Conservation (phyloP, 2,888 invertebrate genomes). For the Lepidochitona cinerea region DNA sequence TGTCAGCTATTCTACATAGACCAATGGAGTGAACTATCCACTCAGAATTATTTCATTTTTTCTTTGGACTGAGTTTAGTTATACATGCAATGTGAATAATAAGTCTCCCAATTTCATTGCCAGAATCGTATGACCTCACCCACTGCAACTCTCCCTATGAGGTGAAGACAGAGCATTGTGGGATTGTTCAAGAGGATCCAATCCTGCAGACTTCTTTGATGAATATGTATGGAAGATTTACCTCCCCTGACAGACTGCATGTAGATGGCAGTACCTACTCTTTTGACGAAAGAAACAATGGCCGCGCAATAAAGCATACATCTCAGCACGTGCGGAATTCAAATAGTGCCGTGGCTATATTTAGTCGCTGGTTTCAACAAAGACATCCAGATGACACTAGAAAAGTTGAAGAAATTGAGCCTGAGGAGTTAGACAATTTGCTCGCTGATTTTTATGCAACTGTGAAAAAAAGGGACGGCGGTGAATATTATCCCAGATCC, state of each 20-base stretch:
- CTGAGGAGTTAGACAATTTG: neutral
- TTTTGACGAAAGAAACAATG: neutral
- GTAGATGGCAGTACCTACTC: too few species aligned
- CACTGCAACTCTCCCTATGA: neutral
- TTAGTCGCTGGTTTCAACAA: neutral
- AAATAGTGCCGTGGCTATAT: neutral
- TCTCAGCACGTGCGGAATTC: neutral
- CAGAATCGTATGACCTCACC: neutral
- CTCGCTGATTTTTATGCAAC: neutral
- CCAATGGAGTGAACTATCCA: too few species aligned
- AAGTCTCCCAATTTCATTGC: neutral
- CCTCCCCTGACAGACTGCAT: neutral
- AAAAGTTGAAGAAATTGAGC: neutral
- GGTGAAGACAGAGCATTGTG: neutral
- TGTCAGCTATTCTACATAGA: too few species aligned
- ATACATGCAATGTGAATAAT: too few species aligned
- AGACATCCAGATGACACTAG: neutral
- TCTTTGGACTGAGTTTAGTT: too few species aligned
- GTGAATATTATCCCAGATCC: neutral
- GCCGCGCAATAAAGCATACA: neutral
- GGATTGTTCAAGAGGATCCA: neutral
- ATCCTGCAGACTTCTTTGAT: neutral
- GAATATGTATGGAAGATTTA: neutral
- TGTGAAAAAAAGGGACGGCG: neutral
- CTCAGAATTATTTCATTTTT: too few species aligned